Conservation (phyloP, 2,797 vertebrate species). For the Epinephelus malabaricus region DNA sequence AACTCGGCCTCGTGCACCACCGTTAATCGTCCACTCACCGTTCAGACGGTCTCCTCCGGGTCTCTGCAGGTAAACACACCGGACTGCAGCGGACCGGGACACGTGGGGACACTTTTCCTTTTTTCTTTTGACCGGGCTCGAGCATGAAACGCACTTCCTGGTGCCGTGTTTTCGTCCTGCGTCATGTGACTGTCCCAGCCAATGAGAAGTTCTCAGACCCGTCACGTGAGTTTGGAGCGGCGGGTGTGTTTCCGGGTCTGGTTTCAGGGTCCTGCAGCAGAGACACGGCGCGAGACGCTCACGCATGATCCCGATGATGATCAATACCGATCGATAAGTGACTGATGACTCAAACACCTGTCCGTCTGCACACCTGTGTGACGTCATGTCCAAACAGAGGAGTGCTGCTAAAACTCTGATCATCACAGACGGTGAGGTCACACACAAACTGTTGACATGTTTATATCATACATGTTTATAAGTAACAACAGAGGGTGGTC, state of each 20-base stretch:
- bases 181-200: constrained; percentile 38
- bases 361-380: neutral
- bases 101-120: constrained; percentile 4
- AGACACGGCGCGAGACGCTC: neutral
- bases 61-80: neutral
- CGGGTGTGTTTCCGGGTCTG: constrained; percentile 52
- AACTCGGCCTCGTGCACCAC: too few species aligned
- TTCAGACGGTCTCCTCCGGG: neutral
- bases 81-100: neutral
- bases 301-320: neutral
- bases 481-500: too few species aligned
- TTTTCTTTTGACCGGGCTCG: constrained; percentile 35
- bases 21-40: constrained; percentile 33
- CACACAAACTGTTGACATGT: too few species aligned
- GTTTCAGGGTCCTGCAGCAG: neutral
- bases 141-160: neutral
- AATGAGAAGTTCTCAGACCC: constrained; percentile 25
- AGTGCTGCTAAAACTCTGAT: constrained; percentile 67
- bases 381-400: constrained; percentile 73
- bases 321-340: neutral
- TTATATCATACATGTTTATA: too few species aligned
- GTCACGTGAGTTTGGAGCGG: constrained; percentile 28
- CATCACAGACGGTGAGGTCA: constrained; percentile 68
- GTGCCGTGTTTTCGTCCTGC: neutral
- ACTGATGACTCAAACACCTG: neutral